A percentile compares a stretch with the other conserved stretches of the same genome.
phyloP scores from a whole-genome alignment of 2,113 vertebrate species.

The Forbesichthys agassizii region DNA sequence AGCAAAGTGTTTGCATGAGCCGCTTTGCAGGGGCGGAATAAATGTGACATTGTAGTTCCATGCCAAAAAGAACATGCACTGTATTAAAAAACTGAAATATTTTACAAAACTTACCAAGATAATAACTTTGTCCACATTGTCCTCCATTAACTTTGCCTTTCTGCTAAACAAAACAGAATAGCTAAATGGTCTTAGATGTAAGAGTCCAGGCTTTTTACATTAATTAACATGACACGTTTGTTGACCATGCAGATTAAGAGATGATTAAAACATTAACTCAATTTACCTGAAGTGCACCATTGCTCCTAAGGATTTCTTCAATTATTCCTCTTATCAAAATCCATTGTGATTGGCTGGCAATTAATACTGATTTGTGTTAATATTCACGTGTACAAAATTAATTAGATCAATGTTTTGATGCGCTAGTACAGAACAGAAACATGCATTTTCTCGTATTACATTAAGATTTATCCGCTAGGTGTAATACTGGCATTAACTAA shows the following conservation, averaged over 20 bases:
- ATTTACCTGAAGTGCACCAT: constrained; percentile 65
- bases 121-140: constrained; percentile 17
- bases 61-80: neutral
- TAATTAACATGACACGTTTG: neutral
- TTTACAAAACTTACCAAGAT: constrained; percentile 54
- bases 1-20: constrained; percentile 17
- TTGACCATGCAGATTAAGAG: constrained; percentile 1
- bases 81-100: constrained; percentile 9
- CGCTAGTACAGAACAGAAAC: constrained; percentile 33
- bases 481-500: constrained; percentile 11
- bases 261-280: constrained; percentile 25
- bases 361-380: constrained; percentile 67
- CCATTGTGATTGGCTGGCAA: constrained; percentile 70
- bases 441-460: constrained; percentile 32
- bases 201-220: constrained; percentile 22
- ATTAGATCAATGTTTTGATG: constrained; percentile 44
- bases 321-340: constrained; percentile 69
- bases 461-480: constrained; percentile 28
- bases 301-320: constrained; percentile 62
- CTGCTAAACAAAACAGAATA: constrained; percentile 40
- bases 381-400: constrained; percentile 48
- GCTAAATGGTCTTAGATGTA: constrained; percentile 21
- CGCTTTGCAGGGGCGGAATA: neutral
- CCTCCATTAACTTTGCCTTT: constrained; percentile 30
- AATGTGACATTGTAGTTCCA: neutral